These are phyloP conservation scores for Ovis aries DNA, from an alignment of 2,113 vertebrate species.

Conservation along the genomic window ARS-UI_Ramb_v3.0 NC_056080.1:66908501-66909000, in stretches of 20 bases:
- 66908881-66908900: constrained; percentile 14
- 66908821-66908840: background rate
- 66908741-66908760: background rate
- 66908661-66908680: background rate
- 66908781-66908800: background rate
- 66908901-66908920: constrained; percentile 25
- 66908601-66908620: background rate
- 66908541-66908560: background rate
- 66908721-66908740: background rate
- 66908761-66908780: constrained; percentile 25
- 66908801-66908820: background rate
- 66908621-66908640: background rate
- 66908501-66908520: background rate
- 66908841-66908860: background rate
- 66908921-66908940: constrained; percentile 55
- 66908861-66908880: background rate
- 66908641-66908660: constrained; percentile 21
- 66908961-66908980: background rate
- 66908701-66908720: constrained; percentile 8
- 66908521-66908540: background rate
- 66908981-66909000: background rate
- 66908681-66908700: constrained; percentile 10
- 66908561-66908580: background rate
- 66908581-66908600: background rate
- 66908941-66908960: background rate